Evolutionary conservation across 2,888 invertebrate species (phyloP).

Genomic region (Sturmia bella): DNA sequence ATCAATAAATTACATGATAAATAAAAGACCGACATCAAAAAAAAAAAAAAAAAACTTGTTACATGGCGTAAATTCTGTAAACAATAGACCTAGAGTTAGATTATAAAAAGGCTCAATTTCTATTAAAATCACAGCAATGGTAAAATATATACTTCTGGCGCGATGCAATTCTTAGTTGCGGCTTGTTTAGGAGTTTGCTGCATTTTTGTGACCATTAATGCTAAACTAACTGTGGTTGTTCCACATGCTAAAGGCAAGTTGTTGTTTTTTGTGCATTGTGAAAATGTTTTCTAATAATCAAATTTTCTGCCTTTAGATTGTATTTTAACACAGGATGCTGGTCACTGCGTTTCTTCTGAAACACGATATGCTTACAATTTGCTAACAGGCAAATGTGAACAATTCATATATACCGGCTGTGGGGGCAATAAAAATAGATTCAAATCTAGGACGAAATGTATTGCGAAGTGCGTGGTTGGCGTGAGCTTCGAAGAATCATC

Average conservation of each 20-base stretch:
- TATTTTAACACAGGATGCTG: slow-evolving; percentile 86
- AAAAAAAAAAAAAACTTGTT: too few species aligned
- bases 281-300: too few species aligned
- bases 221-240: slow-evolving; percentile 29
- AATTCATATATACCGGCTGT: slow-evolving; percentile 90
- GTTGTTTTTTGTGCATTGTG: neutral
- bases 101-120: too few species aligned
- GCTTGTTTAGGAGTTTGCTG: slow-evolving; percentile 20
- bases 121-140: too few species aligned
- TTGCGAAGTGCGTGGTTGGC: slow-evolving; percentile 83
- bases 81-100: too few species aligned
- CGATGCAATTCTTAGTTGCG: slow-evolving; percentile 51
- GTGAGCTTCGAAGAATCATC: too few species aligned
- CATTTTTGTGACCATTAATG: slow-evolving; percentile 50
- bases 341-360: slow-evolving; percentile 85
- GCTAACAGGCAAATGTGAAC: slow-evolving; percentile 83
- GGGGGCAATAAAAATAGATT: slow-evolving; percentile 91
- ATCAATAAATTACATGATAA: too few species aligned
- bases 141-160: neutral
- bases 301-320: slow-evolving; percentile 82
- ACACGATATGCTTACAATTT: slow-evolving; percentile 77
- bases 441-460: slow-evolving; percentile 85
- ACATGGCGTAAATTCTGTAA: too few species aligned
- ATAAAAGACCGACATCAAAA: too few species aligned
- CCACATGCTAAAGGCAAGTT: slow-evolving; percentile 59